Percentiles rank a stretch among this genome's conserved stretches.
These are phyloP conservation scores for Tryphoninae sp. DNA, from an alignment of 2,888 invertebrate genomes.

Conservation along the genomic window DNA sequence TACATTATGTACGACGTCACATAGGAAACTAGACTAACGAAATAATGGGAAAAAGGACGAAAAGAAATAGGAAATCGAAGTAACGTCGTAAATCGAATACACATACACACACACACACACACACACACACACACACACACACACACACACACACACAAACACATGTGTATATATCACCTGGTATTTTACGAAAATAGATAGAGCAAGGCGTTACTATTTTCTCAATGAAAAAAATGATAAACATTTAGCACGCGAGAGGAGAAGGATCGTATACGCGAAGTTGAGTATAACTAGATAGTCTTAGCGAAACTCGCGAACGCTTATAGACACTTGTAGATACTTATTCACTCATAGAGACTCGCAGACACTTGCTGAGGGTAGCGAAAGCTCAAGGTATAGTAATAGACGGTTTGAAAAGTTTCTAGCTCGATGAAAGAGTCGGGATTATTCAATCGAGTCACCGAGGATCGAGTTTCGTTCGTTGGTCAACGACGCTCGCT, in stretches of 20 bases:
- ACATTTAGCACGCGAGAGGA: too few species aligned
- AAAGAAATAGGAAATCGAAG: not conserved
- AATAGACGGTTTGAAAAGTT: conserved; percentile 30
- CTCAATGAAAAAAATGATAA: too few species aligned
- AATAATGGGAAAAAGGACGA: conserved; percentile 11
- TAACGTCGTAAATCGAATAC: not conserved
- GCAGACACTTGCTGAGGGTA: not conserved
- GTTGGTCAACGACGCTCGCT: conserved; percentile 24
- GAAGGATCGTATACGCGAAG: too few species aligned
- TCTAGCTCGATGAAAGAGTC: conserved; percentile 38
- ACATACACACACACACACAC: not conserved
- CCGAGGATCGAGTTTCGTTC: conserved; percentile 33
- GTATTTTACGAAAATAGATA: too few species aligned
- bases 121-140: too few species aligned
- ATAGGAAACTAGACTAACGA: not conserved
- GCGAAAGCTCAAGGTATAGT: not conserved
- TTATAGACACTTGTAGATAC: not conserved
- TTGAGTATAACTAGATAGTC: too few species aligned
- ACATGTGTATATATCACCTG: too few species aligned
- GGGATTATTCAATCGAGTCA: conserved; percentile 37
- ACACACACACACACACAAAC: too few species aligned
- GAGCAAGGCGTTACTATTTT: too few species aligned
- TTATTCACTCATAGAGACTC: not conserved
- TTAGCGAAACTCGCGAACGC: not conserved
- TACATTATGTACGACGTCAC: not conserved